Conservation (phyloP, 2,888 invertebrate species). For the Raillietiella orientalis region DNA sequence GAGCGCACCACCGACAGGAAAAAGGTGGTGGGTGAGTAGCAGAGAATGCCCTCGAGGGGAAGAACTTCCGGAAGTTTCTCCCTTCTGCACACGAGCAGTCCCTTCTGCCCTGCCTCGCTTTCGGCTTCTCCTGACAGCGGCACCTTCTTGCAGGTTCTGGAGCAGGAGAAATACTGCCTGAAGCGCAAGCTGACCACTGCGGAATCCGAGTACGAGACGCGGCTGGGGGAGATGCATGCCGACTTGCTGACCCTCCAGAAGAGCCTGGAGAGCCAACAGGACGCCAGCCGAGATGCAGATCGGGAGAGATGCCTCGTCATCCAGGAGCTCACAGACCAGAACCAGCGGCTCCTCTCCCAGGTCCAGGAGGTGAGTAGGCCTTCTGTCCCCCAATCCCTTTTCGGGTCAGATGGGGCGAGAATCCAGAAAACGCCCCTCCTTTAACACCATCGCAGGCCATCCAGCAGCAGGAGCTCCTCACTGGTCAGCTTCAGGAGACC, state of each 20-base stretch:
- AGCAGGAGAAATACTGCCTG: slow-evolving; percentile 69
- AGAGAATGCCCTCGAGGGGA: too few species aligned
- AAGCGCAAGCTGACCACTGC: slow-evolving; percentile 50
- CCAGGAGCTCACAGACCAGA: slow-evolving; percentile 56
- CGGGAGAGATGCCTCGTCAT: slow-evolving; percentile 45
- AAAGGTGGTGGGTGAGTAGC: too few species aligned
- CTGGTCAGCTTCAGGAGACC: slow-evolving; percentile 41
- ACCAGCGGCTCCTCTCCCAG: slow-evolving; percentile 48
- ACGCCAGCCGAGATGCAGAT: slow-evolving; percentile 14
- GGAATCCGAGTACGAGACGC: slow-evolving; percentile 58
- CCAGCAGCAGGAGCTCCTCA: slow-evolving; percentile 39
- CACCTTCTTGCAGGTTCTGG: slow-evolving; percentile 43
- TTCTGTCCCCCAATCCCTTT: too few species aligned
- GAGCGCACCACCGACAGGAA: too few species aligned
- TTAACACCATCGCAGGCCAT: slow-evolving; percentile 17
- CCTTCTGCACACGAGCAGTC: too few species aligned
- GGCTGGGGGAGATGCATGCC: slow-evolving; percentile 52
- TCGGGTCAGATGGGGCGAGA: background rate
- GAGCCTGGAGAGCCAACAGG: slow-evolving; percentile 26
- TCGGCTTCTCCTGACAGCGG: too few species aligned
- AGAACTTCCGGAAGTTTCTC: too few species aligned
- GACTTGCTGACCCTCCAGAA: slow-evolving; percentile 47
- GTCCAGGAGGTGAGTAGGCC: slow-evolving; percentile 30
- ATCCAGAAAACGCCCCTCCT: slow-evolving; percentile 1
- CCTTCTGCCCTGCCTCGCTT: too few species aligned